Conservation (phyloP, 2,888 invertebrate species). For the Caenorhabditis becei region DNA sequence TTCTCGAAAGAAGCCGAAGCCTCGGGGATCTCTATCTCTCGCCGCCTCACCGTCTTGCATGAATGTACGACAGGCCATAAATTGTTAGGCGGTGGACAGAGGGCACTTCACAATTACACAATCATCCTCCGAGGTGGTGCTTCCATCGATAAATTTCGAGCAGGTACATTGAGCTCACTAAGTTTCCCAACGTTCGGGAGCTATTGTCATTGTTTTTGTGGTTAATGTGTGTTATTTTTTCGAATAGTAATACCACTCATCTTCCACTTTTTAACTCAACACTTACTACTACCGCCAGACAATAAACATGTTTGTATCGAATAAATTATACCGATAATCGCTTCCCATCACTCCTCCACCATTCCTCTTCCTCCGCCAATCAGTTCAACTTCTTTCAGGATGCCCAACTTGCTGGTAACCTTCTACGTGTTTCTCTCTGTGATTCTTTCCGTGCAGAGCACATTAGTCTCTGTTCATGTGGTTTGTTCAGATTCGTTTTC, state of each 20-base stretch:
- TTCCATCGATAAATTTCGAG: slow-evolving; percentile 29
- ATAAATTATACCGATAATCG: slow-evolving; percentile 19
- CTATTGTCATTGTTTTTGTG: neutral
- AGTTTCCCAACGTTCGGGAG: neutral
- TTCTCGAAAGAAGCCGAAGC: slow-evolving; percentile 37
- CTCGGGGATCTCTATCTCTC: slow-evolving; percentile 41
- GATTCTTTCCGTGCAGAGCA: slow-evolving; percentile 22
- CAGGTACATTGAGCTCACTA: slow-evolving; percentile 15
- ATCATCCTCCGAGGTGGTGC: slow-evolving; percentile 24
- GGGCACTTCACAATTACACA: slow-evolving; percentile 55
- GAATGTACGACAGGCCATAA: slow-evolving; percentile 57
- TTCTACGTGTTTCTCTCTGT: slow-evolving; percentile 31
- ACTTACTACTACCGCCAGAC: neutral
- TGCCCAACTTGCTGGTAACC: slow-evolving; percentile 27
- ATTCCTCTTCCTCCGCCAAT: neutral
- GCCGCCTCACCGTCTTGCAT: slow-evolving; percentile 42
- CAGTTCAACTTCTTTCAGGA: slow-evolving; percentile 25
- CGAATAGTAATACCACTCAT: neutral
- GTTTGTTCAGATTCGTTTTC: slow-evolving; percentile 22
- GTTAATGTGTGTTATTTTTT: neutral
- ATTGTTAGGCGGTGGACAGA: slow-evolving; percentile 55
- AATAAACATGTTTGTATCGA: slow-evolving; percentile 10
- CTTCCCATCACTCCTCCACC: neutral
- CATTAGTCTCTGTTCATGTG: slow-evolving; percentile 50
- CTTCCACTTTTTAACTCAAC: neutral